phyloP scores from a whole-genome alignment of 2,113 vertebrate genomes.

The Neodon shergylaensis region DNA sequence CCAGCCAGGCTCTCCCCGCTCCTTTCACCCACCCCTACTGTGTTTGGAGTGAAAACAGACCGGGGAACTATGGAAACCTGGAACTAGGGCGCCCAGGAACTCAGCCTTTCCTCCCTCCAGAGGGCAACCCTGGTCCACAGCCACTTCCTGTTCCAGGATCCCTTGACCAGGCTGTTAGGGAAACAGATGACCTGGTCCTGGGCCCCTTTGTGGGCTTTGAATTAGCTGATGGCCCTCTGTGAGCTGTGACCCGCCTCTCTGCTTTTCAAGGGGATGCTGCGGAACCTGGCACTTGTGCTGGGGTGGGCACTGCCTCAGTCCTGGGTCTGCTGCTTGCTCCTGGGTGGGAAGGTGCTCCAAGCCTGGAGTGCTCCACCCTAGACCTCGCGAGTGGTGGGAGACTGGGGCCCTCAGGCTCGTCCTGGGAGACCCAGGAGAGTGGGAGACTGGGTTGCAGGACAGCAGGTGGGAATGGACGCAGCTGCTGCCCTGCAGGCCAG shows the following conservation, averaged over 20 bases:
- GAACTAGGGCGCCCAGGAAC: conserved; percentile 72
- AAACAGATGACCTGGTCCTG: neutral
- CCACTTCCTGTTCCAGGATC: neutral
- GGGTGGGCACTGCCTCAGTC: neutral
- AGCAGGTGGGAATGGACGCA: neutral
- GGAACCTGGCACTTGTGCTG: neutral
- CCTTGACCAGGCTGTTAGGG: neutral
- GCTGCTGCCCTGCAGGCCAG: neutral
- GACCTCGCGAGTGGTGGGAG: neutral
- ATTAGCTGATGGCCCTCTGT: neutral
- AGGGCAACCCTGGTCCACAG: conserved; percentile 49
- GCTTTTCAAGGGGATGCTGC: neutral
- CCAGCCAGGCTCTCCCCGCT: conserved; percentile 82
- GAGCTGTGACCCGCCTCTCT: too few species aligned
- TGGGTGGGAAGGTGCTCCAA: neutral
- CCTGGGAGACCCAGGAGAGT: neutral
- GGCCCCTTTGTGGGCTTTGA: neutral
- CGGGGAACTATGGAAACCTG: conserved; percentile 70
- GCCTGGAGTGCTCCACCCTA: too few species aligned
- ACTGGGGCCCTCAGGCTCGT: neutral
- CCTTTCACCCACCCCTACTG: conserved; percentile 67
- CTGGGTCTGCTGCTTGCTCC: neutral
- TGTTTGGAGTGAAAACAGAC: conserved; percentile 81
- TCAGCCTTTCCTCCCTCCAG: conserved; percentile 49
- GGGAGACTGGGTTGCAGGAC: neutral